A percentile compares a stretch with the other conserved stretches of the same genome.
These are phyloP conservation scores for Adineta ricciae DNA, from an alignment of 2,888 invertebrate species.

Conservation along the genomic window DNA sequence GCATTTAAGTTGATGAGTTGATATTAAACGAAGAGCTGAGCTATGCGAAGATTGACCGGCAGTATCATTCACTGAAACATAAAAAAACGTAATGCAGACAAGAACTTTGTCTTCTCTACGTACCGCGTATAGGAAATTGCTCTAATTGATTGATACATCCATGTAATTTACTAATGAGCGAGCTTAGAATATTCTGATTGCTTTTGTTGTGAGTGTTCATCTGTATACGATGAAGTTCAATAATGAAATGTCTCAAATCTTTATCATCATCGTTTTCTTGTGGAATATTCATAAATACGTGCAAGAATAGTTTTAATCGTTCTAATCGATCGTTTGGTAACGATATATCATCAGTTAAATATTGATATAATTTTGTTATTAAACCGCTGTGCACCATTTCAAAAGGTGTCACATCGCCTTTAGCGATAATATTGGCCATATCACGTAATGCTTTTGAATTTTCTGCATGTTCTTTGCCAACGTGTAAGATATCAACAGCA, in stretches of 20 bases:
- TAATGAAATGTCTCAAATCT: constrained; percentile 1
- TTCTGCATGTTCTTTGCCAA: constrained; percentile 32
- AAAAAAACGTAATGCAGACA: background rate
- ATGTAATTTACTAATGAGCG: constrained; percentile 74
- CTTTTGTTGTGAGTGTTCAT: background rate
- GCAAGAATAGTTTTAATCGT: constrained; percentile 72
- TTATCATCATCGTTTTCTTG: background rate
- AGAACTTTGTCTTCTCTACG: too few relatives aligned
- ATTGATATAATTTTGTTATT: constrained; percentile 73
- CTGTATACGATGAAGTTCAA: background rate
- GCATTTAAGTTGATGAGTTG: constrained; percentile 96
- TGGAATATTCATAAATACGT: constrained; percentile 63
- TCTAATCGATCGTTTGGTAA: background rate
- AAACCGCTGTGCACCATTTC: constrained; percentile 95
- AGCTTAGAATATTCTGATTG: background rate
- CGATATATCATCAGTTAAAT: constrained; percentile 58
- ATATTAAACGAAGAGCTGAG: constrained; percentile 73
- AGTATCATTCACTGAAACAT: constrained; percentile 79
- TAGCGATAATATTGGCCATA: constrained; percentile 52
- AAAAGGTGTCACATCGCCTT: constrained; percentile 88
- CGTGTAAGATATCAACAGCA: constrained; percentile 2
- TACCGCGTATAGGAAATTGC: constrained; percentile 67
- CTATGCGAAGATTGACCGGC: constrained; percentile 51
- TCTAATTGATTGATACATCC: constrained; percentile 92
- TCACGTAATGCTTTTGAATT: constrained; percentile 41